These are phyloP conservation scores for Crocidura indochinensis DNA, from an alignment of 2,797 vertebrate genomes.

Conservation along the genomic window DNA sequence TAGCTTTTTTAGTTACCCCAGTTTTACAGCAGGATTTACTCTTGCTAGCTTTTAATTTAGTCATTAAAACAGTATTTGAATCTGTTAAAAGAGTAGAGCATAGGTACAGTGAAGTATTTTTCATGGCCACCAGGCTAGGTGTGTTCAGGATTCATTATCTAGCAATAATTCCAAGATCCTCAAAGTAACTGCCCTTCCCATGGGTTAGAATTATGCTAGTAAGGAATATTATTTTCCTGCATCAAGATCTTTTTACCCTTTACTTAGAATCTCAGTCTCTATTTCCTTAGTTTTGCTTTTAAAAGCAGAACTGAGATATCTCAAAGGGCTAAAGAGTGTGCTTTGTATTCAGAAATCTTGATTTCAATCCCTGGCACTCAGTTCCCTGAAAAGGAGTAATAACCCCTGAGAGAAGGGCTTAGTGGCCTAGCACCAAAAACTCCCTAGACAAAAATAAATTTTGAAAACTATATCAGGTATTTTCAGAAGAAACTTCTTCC, in stretches of 20 bases:
- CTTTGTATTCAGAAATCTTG: no score
- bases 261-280: constrained; percentile 41
- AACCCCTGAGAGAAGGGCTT: no score
- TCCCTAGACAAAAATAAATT: neutral
- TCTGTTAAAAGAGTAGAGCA: neutral
- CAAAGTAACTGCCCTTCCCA: neutral
- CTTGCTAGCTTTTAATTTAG: constrained; percentile 34
- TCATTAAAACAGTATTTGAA: neutral
- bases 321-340: no score
- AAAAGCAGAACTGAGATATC: no score
- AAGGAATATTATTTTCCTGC: constrained; percentile 9
- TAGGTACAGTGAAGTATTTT: no score
- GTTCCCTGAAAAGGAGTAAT: no score
- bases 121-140: neutral
- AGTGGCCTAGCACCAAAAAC: no score
- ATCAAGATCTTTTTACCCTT: constrained; percentile 23
- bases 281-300: neutral
- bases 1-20: no score
- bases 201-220: neutral
- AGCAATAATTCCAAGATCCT: neutral
- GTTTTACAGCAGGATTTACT: neutral
- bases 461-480: neutral
- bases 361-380: no score
- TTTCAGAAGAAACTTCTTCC: neutral
- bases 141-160: neutral